Evolutionary conservation across 2,113 vertebrate species (phyloP), one percentile per base, ranked within the genome.

Genomic region (Mionectes macconnelli): DNA sequence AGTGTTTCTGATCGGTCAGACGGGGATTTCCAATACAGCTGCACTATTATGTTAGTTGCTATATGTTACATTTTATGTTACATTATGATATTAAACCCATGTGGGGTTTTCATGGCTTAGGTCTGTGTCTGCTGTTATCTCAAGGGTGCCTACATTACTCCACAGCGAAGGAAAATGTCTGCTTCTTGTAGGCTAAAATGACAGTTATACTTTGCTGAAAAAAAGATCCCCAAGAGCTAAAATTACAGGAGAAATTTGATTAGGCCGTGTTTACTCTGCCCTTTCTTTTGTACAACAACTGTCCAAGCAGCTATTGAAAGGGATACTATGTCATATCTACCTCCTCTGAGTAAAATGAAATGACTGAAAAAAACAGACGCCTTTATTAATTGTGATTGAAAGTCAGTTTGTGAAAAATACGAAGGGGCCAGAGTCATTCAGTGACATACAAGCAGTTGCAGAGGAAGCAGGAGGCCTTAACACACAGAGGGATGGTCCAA

Each of bases 311-410:
- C 47, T 59, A 11, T 25, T 70, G 39, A 55, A 78, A 62, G 21
- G 4, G 23, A 56, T 60, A 16, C 33, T 60, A 12, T 84, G 49
- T 68, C 57, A 17, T 60, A 72, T 85, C 70, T 93, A 40, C 20
- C 28, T 84, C 33, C 55, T 78, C 19, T 45, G 39, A 78, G 64
- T 33, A 14, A 94, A 94, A 78, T 74, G 30, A 89, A 86, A 74
- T 50, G 52, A 50, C 33, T 70, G 81, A 74, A 70, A 84, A 73
- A 63, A 70, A 64, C 76, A 86, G 84, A 80, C 91, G 55, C 50
- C 69, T 89, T 94, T 87, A 87, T 87, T 89, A 81, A 89, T 81
- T 91, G 60, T 15, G n/a, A 55, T 63, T 87, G 93, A 64, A 91
- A 84, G 62, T 55, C 63, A 84, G 42, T 47, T 56, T 81, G 40